Conservation (phyloP, 1,140 invertebrate genomes). For the Drosophila obscura region DNA sequence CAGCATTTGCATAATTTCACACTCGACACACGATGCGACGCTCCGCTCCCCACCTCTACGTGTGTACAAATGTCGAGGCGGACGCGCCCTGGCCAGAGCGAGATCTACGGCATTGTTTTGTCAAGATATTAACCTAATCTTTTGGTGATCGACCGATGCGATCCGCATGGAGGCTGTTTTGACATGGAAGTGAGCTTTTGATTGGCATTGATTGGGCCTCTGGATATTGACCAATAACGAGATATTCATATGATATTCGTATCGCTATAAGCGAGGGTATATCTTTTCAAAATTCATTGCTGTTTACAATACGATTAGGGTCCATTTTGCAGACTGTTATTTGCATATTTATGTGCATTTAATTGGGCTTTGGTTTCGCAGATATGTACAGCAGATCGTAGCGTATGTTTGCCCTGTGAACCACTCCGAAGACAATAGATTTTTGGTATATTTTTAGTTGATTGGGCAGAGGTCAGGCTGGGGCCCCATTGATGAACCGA, state of each 20-base stretch:
- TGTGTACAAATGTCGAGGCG: slow-evolving; percentile 14
- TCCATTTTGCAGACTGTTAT: slow-evolving; percentile 54
- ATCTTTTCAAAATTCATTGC: slow-evolving; percentile 60
- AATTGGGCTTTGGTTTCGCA: slow-evolving; percentile 71
- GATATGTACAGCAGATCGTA: slow-evolving; percentile 15
- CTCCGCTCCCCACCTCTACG: too few relatives aligned
- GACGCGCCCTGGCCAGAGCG: slow-evolving; percentile 40
- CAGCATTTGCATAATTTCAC: slow-evolving; percentile 75
- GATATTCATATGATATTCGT: slow-evolving; percentile 1
- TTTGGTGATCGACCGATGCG: slow-evolving; percentile 20
- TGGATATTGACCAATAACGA: slow-evolving; percentile 52
- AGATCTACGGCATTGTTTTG: slow-evolving; percentile 36
- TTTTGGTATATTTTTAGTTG: slow-evolving; percentile 32
- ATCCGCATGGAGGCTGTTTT: slow-evolving; percentile 54
- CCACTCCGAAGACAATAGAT: slow-evolving; percentile 20
- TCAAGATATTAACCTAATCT: slow-evolving; percentile 38
- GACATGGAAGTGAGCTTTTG: slow-evolving; percentile 68
- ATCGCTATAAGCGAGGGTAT: slow-evolving; percentile 30
- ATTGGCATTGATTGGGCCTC: slow-evolving; percentile 71
- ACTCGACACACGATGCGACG: slow-evolving; percentile 32
- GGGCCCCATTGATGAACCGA: slow-evolving; percentile 42
- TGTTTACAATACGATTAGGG: slow-evolving; percentile 79
- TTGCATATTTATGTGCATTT: slow-evolving; percentile 81
- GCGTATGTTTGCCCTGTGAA: slow-evolving; percentile 15
- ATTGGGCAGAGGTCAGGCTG: slow-evolving; percentile 66